Evolutionary conservation across 2,888 invertebrate species (phyloP).

Genomic region (Bembecia ichneumoniformis): DNA sequence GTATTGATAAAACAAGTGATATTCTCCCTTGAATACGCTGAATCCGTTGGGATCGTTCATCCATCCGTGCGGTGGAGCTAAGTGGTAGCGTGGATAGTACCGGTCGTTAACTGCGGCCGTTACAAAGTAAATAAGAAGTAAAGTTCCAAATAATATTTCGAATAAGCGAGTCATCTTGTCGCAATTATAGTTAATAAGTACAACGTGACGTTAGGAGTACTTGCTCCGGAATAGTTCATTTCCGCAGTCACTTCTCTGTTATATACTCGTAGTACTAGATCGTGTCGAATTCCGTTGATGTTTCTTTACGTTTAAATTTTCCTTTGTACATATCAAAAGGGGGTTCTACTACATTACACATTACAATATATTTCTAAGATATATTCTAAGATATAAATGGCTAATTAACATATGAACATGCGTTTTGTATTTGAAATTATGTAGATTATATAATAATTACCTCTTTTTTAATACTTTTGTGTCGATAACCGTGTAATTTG

Average conservation of each 20-base stretch:
- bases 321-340: too few species aligned
- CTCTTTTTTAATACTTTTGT: too few species aligned
- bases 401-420: too few species aligned
- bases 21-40: constrained; percentile 38
- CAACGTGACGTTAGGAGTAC: neutral
- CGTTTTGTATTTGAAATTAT: too few species aligned
- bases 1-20: constrained; percentile 66
- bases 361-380: too few species aligned
- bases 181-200: neutral
- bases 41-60: constrained; percentile 73
- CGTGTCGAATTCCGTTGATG: too few species aligned
- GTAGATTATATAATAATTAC: too few species aligned
- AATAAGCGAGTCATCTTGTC: neutral
- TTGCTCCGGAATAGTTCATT: neutral
- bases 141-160: neutral
- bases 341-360: too few species aligned
- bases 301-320: too few species aligned
- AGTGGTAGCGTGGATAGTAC: constrained; percentile 44
- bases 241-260: neutral
- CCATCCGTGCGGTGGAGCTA: constrained; percentile 53
- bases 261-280: neutral
- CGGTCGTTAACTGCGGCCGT: constrained; percentile 14
- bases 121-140: neutral
- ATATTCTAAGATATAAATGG: too few species aligned
- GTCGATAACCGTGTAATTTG: too few species aligned